phyloP scores from a whole-genome alignment of 2,888 invertebrate genomes.

The Acronicta leporina region DNA sequence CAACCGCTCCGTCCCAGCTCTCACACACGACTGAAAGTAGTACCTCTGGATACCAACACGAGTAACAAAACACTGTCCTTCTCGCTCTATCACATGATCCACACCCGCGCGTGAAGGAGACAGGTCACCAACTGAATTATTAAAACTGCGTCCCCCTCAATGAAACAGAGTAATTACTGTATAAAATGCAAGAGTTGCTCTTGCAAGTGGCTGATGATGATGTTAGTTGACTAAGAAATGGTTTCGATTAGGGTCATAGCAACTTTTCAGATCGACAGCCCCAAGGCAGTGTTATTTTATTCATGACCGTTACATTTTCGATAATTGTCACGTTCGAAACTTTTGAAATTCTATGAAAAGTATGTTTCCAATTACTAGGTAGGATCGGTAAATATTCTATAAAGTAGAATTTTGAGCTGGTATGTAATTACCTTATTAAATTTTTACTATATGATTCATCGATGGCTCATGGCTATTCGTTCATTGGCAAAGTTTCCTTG shows the following conservation, averaged over 20 bases:
- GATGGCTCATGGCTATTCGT: slow-evolving; percentile 8
- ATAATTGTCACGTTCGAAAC: slow-evolving; percentile 77
- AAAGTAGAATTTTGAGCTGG: slow-evolving; percentile 49
- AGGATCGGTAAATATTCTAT: slow-evolving; percentile 56
- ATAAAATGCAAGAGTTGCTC: slow-evolving; percentile 77
- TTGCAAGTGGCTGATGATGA: slow-evolving; percentile 65
- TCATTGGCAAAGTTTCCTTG: slow-evolving; percentile 21
- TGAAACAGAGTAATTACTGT: slow-evolving; percentile 74
- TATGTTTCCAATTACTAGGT: slow-evolving; percentile 61
- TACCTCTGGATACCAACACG: slow-evolving; percentile 48
- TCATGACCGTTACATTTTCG: slow-evolving; percentile 67
- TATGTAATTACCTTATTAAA: slow-evolving; percentile 60
- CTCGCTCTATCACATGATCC: slow-evolving; percentile 57
- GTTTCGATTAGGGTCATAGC: slow-evolving; percentile 75
- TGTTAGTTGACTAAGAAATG: slow-evolving; percentile 75
- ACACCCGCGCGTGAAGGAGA: slow-evolving; percentile 58
- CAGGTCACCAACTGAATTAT: slow-evolving; percentile 77
- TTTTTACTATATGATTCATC: slow-evolving; percentile 58
- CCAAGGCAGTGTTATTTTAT: slow-evolving; percentile 73
- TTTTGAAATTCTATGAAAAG: slow-evolving; percentile 66
- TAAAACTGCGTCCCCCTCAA: slow-evolving; percentile 75
- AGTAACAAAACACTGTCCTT: slow-evolving; percentile 57
- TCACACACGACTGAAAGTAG: slow-evolving; percentile 74
- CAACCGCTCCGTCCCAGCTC: slow-evolving; percentile 73
- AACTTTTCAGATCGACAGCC: slow-evolving; percentile 70